Base-by-base conservation (phyloP, 1,140 invertebrate species). In the Stenopsyche tienmushanensis region DNA sequence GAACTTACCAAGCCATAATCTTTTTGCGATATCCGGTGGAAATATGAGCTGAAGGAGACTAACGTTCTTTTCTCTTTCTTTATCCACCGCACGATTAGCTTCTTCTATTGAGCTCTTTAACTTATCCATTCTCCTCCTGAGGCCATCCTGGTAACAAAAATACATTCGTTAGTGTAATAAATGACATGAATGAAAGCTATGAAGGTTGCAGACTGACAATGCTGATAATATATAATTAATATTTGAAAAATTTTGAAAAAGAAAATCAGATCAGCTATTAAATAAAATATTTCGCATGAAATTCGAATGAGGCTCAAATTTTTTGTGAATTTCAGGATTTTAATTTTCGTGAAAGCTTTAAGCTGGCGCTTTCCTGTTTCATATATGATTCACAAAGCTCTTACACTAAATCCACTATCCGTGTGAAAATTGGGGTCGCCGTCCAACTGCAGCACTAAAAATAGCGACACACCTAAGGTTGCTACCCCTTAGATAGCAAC, bases 11-110 rank as follows among this genome's bases (percentile, higher is more conserved):
- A 93, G 79, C 94, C 94, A 96, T 5, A 97, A 81, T 62, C 91
- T 86, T 75, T 93, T 93, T 0, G 95, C 95, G 67, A 97, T 94
- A 73, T 94, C 90, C 21, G 92, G 91, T 42, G 95, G 95, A 75
- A 98, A 97, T 77, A 97, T 97, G 71, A 96, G 85, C 79, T 97
- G 92, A 24, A 98, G 83, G 0, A 98, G 83, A 71, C 93, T 94
- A 71, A 97, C 94, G 75, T 97, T 98, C 77, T 96, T 97, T 79
- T 94, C 91, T 70, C 95, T 85, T 75, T 98, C 95, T 70, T 92
- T 89, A 73, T 94, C 92, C 0, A 97, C 94, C 0, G 94, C 94
- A 68, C 88, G 84, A 73, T 90, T 96, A 1, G 93, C 92, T 78
- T 95, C 92, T 77, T 96, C 91, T 72, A 98, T 96, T 17, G 91